phyloP scores from a whole-genome alignment of 2,888 invertebrate species.

The Cheilosia soror region DNA sequence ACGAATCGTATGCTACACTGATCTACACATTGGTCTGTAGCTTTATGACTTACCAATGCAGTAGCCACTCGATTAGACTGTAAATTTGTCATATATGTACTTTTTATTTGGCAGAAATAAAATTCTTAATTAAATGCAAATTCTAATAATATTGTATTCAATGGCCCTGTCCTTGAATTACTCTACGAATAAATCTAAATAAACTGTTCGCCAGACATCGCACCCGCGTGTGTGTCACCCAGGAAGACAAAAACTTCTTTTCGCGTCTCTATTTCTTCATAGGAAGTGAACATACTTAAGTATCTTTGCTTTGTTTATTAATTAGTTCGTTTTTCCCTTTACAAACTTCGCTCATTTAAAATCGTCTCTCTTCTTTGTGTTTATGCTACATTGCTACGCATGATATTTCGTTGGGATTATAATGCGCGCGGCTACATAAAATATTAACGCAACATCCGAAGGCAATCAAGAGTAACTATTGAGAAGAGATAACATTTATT shows the following conservation, averaged over 20 bases:
- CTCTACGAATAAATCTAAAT: slow-evolving; percentile 11
- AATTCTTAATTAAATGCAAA: slow-evolving; percentile 33
- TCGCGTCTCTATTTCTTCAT: neutral
- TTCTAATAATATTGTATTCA: slow-evolving; percentile 29
- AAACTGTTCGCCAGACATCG: slow-evolving; percentile 18
- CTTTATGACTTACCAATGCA: neutral
- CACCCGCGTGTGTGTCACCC: slow-evolving; percentile 17
- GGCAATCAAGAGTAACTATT: slow-evolving; percentile 48
- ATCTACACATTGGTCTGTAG: too few relatives aligned
- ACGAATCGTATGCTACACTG: too few relatives aligned
- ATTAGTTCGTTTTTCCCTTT: slow-evolving; percentile 5
- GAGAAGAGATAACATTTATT: slow-evolving; percentile 25
- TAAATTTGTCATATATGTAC: neutral
- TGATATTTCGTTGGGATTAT: slow-evolving; percentile 30
- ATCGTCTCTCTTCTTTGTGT: slow-evolving; percentile 1
- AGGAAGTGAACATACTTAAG: slow-evolving; percentile 26
- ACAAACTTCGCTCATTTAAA: slow-evolving; percentile 6
- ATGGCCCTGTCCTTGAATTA: slow-evolving; percentile 10
- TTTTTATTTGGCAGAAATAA: slow-evolving; percentile 1
- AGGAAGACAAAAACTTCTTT: slow-evolving; percentile 31
- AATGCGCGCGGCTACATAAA: slow-evolving; percentile 2
- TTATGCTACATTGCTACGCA: slow-evolving; percentile 41
- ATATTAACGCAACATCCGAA: slow-evolving; percentile 22
- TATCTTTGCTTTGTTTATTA: slow-evolving; percentile 7
- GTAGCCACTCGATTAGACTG: neutral